A percentile compares a stretch with the other conserved stretches of the same genome.
Conservation (phyloP, 2,888 invertebrate species). For the Notocelia uddmanniana region DNA sequence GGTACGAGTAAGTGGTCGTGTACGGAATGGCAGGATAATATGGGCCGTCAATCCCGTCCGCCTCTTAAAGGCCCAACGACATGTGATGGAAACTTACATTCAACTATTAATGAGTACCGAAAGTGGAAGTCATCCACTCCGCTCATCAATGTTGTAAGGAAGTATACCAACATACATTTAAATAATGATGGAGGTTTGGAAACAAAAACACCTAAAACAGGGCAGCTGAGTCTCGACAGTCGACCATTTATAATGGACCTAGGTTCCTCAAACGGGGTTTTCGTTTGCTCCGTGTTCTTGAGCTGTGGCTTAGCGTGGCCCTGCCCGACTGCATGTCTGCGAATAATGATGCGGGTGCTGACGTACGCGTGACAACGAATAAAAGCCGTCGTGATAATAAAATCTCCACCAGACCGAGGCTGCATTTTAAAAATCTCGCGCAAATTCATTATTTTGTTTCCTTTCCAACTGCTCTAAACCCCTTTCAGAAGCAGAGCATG, state of each 20-base stretch:
- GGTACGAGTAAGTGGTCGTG: conserved; percentile 26
- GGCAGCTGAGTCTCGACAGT: neutral
- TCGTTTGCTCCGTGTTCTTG: conserved; percentile 28
- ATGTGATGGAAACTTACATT: conserved; percentile 48
- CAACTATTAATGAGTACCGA: conserved; percentile 49
- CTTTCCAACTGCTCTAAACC: conserved; percentile 19
- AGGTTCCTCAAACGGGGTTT: conserved; percentile 27
- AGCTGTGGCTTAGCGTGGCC: conserved; percentile 32
- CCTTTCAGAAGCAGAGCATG: conserved; percentile 24
- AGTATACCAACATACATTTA: neutral
- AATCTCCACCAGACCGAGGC: conserved; percentile 31
- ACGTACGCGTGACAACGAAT: conserved; percentile 74
- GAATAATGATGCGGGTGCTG: conserved; percentile 73
- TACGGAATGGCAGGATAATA: conserved; percentile 42
- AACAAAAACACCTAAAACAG: neutral
- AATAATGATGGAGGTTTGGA: neutral
- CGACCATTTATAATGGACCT: conserved; percentile 20
- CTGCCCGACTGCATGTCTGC: conserved; percentile 65
- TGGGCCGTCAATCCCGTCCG: conserved; percentile 44
- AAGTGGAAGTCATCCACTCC: conserved; percentile 39
- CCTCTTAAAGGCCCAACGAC: conserved; percentile 30
- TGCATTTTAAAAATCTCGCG: conserved; percentile 37
- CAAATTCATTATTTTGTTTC: conserved; percentile 24
- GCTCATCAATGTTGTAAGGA: conserved; percentile 19
- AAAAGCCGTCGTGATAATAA: conserved; percentile 55